Evolutionary conservation across 2,113 vertebrate species (phyloP), one percentile per base, ranked within the genome.

Genomic region (Pholis gunnellus): DNA sequence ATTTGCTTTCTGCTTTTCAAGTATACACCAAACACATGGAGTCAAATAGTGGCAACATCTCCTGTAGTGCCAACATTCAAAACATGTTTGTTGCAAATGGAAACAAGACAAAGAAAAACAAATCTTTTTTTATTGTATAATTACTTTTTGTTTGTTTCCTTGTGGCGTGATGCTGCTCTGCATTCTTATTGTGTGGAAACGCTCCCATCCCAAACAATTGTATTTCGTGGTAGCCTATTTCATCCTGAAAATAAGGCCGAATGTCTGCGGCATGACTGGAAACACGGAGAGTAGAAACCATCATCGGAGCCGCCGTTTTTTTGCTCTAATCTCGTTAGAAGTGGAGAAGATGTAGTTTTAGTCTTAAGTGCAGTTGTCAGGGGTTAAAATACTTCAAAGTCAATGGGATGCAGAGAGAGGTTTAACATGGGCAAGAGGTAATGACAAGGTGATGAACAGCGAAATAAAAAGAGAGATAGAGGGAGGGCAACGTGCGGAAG

Each of bases 351-450:
- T 65, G 57, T 6, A 1, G 34, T 31, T 75, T 72, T 31, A 59
- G 22, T 75, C 20, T 1, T 20, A 14, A 57, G 27, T n/a, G 54
- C 56, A 40, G 59, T 5, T 46, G 70, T 59, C 71, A 17, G 9
- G 0, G 27, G 63, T 81, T 66, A n/a, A 64, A 56, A 34, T 6
- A 63, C 46, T 64, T 78, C 14, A 22, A 34, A 79, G 71, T 48
- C 82, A 68, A 48, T 1, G 22, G 79, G 31, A 44, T n/a, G 56
- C 73, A 46, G 68, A 34, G 57, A 22, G 22, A 71, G 64, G 57
- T 60, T 61, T 75, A 36, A 68, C 73, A 54, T 11, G 50, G 60
- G 29, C 72, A 7, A 38, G 72, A 65, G 69, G 72, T 54, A 64
- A 72, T 6, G 52, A 27, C 40, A 5, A 40, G 75, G 81, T 42